Base-by-base conservation (phyloP, 1,140 invertebrate species). In the Alviniconcha marisindica region DNA sequence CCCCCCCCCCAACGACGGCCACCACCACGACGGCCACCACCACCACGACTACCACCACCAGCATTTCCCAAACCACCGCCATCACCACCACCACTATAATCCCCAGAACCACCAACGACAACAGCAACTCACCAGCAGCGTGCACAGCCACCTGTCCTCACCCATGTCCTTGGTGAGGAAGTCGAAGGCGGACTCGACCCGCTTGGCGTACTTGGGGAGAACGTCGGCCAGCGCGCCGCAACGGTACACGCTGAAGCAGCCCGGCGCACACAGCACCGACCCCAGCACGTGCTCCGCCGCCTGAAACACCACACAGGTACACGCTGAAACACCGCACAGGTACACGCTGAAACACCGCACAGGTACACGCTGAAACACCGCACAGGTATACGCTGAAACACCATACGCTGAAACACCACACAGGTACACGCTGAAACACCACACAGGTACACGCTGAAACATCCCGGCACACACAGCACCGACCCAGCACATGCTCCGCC, bases 131-230 rank as follows among this genome's bases (percentile, higher is more conserved):
- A 91, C 91, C 89, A 92, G 84, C 2, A 91, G 83, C 18, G 90
- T 91, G 77, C 90, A 91, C n/a, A 90, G 84, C 90, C 90, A 91
- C 71, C 89, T 74, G 78, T 90, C 90, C 79, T 91, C 90, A 21
- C 90, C 98, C 94, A 99, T 98, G 97, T 99, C 98, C 94, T 99
- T 99, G 90, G 99, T 98, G 5, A 99, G 97, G 90, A 99, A 99
- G 94, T 99, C 98, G 79, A 97, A 95, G 14, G 98, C 97, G 94
- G 99, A 97, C 66, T 97, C 96, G 14, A 98, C 98, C 89, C 95
- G 95, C 7, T 97, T 96, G 0, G 98, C 98, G 91, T 99, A 99
- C 91, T 97, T 97, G 89, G 96, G 96, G 97, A 99, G 98, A 4
- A 99, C 97, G 89, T 99, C 98, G 97, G 99, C 98, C 36, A 99